Base-by-base conservation (phyloP, 2,797 vertebrate species). In the Sternarchorhynchus goeldii region DNA sequence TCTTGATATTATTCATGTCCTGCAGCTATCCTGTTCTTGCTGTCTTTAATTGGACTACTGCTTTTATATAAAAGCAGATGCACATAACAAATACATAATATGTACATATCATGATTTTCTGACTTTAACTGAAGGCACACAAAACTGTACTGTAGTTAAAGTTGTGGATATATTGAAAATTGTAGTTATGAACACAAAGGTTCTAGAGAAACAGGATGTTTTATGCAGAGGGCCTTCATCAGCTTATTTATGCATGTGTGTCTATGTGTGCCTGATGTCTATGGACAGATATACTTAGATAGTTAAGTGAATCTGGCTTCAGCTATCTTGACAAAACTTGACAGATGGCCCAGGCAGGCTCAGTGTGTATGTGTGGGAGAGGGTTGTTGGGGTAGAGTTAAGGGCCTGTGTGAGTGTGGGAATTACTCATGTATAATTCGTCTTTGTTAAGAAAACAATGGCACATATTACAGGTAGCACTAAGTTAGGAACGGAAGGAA, bases 271-370 rank as follows among this genome's bases (percentile, higher is more conserved):
- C 17, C 53, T 71, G n/a, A 10, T 7, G 2, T 36, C 6, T 36
- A 36, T 36, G 25, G 32, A 73, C 56, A 72, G 68, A 3, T 69
- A 76, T 73, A 81, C 69, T 77, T 57, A 76, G 45, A 76, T 73
- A 81, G 64, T 77, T 57, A 76, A 32, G 32, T 29, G 53, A 59
- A 10, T 67, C 53, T 73, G 25, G 64, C 69, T 76, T 75, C 71
- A 69, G 69, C 55, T 76, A 81, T 84, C 69, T 64, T 70, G 75
- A 73, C 77, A 45, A 85, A 85, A 76, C 53, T 62, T 75, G 87
- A 82, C 90, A 92, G 88, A 90, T 92, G 88, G 88, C 84, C 76
- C 83, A 89, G 80, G 82, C 79, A 84, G 86, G 71, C 69, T 79
- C 81, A 16, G 25, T 5, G 8, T 18, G 58, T 53, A 55, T 77